These are phyloP conservation scores for Odontomachus brunneus DNA, from an alignment of 1,140 invertebrate species.

Conservation along the genomic window DNA sequence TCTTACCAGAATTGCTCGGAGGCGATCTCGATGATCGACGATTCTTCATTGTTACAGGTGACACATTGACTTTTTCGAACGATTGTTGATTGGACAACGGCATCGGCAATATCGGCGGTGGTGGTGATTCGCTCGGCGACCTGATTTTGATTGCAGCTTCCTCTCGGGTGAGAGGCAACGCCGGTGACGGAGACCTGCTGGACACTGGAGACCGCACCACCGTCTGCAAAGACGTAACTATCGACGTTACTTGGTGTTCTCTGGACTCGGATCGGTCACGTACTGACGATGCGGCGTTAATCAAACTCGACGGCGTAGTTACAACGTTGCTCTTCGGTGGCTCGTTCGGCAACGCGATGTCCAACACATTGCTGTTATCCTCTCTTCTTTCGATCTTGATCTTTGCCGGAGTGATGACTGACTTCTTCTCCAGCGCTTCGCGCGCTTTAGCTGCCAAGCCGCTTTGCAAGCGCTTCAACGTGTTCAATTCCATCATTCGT, in stretches of 20 bases:
- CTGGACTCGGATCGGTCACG: constrained; percentile 15
- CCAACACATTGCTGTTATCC: constrained; percentile 66
- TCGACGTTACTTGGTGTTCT: constrained; percentile 5
- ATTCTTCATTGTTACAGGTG: constrained; percentile 51
- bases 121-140: constrained; percentile 78
- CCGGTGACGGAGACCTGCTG: constrained; percentile 79
- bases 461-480: constrained; percentile 87
- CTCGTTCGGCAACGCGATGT: constrained; percentile 78
- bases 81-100: constrained; percentile 21
- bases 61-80: constrained; percentile 41
- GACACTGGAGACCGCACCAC: constrained; percentile 72
- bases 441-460: constrained; percentile 88
- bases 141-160: constrained; percentile 79
- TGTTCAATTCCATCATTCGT: constrained; percentile 86
- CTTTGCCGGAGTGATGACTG: constrained; percentile 78
- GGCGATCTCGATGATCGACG: constrained; percentile 42
- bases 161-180: constrained; percentile 77
- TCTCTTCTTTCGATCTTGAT: constrained; percentile 76
- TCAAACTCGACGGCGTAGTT: background rate
- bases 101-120: constrained; percentile 39
- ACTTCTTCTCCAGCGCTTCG: constrained; percentile 82
- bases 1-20: constrained; percentile 40
- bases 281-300: background rate
- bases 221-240: constrained; percentile 25
- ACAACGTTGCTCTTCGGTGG: constrained; percentile 57